Evolutionary conservation across 2,888 invertebrate genomes (phyloP).

Genomic region (Maniola hyperantus): DNA sequence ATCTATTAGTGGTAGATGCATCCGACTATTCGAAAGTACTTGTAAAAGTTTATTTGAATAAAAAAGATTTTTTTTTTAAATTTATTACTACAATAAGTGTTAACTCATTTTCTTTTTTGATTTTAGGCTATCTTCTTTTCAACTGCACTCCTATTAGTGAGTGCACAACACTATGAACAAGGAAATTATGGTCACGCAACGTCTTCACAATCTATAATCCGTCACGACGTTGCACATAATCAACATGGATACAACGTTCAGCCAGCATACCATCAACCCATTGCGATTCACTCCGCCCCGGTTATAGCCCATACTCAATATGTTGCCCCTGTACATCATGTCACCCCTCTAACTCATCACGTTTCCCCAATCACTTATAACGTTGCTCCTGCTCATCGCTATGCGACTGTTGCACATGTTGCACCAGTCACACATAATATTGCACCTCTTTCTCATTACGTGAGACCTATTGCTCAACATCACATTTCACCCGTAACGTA

Average conservation of each 20-base stretch:
- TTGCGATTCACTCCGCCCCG: constrained; percentile 19
- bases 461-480: constrained; percentile 39
- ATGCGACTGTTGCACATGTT: constrained; percentile 15
- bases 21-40: no score
- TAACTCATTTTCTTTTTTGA: no score
- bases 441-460: constrained; percentile 16
- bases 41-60: no score
- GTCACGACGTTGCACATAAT: constrained; percentile 36
- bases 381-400: not conserved
- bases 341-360: constrained; percentile 33
- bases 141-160: constrained; percentile 43
- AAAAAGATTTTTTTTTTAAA: no score
- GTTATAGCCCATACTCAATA: constrained; percentile 20
- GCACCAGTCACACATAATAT: constrained; percentile 14
- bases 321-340: constrained; percentile 33
- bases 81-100: no score
- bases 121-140: constrained; percentile 36
- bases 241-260: constrained; percentile 38
- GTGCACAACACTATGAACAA: constrained; percentile 45
- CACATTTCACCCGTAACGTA: constrained; percentile 44
- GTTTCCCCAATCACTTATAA: constrained; percentile 16
- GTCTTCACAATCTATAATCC: constrained; percentile 43
- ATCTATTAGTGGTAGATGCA: no score
- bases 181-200: constrained; percentile 43
- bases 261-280: constrained; percentile 23